Evolutionary conservation across 2,888 invertebrate genomes (phyloP), one percentile per base, ranked within the genome.

Genomic region (Patella caerulea): DNA sequence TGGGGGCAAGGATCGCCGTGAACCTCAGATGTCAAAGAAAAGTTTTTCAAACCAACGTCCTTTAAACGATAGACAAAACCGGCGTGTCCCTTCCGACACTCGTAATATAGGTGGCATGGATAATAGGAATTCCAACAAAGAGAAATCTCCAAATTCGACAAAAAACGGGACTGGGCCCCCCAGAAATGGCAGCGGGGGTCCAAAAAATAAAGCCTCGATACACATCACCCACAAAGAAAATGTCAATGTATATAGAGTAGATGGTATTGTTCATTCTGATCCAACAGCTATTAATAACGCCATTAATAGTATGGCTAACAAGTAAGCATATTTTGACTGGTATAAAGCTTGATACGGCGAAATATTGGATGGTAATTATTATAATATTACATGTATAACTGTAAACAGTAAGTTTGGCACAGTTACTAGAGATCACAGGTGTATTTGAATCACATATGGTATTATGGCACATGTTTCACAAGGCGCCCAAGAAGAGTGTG

Each of bases 211-310:
- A 75, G 84, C 87, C 73, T 80, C 83, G 73, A 80, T 79, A 72
- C 83, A 84, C 77, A 81, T 83, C 70, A 86, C 83, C 81, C 86
- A 85, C 79, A 89, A 88, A 76, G 89, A 90, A 75, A 89, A 89
- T 81, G 82, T 88, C 72, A 84, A 86, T 76, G 93, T 93, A 12
- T 93, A 92, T 87, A 91, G 93, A 70, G 92, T 93, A 55, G 93
- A 93, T 82, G 93, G 93, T 78, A 93, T 94, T n/a, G 93, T 94
- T 81, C 88, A 93, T 29, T 92, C 91, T 83, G 93, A 94, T 86
- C 93, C 93, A 55, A 93, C 92, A 82, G 91, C 93, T 71, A 93
- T 94, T n/a, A 93, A 93, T 83, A 94, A 93, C 86, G 92, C 92
- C 73, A 87, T 92, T 72, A 90, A 88, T 81, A 89, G 75, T 71